A percentile compares a stretch with the other conserved stretches of the same genome.
Evolutionary conservation across 1,140 invertebrate species (phyloP).

Genomic region (Leptoteleia sp.): DNA sequence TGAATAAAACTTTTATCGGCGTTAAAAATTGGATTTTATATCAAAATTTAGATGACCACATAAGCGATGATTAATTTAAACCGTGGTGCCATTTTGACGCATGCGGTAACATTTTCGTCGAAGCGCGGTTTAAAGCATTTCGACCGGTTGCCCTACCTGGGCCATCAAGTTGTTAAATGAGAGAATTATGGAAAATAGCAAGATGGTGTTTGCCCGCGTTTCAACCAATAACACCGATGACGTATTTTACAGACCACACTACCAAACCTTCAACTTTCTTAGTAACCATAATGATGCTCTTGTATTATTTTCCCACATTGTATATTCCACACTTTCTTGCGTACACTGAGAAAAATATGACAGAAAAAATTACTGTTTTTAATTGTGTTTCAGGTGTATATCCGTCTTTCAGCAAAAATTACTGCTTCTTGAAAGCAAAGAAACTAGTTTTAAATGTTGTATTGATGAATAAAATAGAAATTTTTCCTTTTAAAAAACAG

Average conservation of each 20-base stretch:
- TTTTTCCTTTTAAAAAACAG: no score
- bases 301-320: neutral
- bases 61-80: constrained; percentile 58
- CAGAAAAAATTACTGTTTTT: no score
- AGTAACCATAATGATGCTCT: constrained; percentile 41
- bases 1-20: constrained; percentile 41
- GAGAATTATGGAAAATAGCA: constrained; percentile 74
- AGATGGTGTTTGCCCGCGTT: constrained; percentile 30
- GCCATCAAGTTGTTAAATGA: constrained; percentile 71
- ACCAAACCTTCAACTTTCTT: constrained; percentile 29
- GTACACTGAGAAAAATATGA: no score
- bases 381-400: no score
- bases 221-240: constrained; percentile 48
- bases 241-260: constrained; percentile 36
- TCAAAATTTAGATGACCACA: constrained; percentile 22
- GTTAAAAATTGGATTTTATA: constrained; percentile 38
- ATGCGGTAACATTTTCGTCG: constrained; percentile 66
- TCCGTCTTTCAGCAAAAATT: no score
- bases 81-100: constrained; percentile 49
- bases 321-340: constrained; percentile 39
- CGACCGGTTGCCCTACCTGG: constrained; percentile 40
- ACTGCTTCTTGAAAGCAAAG: no score
- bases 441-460: no score
- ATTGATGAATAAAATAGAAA: no score
- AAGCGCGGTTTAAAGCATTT: constrained; percentile 46